Base-by-base conservation (phyloP, 2,113 vertebrate species). In the Cisticola juncidis region DNA sequence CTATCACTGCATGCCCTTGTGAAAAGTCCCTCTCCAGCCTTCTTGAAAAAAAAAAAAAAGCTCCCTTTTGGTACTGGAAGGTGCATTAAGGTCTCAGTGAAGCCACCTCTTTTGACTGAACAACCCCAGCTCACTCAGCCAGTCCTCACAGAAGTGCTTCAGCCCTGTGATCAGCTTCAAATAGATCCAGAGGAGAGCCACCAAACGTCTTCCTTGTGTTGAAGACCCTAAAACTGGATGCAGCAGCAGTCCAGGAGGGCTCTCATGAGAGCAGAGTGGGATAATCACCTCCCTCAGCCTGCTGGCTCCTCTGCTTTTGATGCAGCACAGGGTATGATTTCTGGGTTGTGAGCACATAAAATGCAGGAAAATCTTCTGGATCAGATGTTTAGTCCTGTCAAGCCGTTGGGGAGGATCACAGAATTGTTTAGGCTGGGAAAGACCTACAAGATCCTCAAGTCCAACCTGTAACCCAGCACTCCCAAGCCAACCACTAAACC, bases 21-120 rank as follows among this genome's bases (percentile, higher is more conserved):
- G 36, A 53, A 54, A 48, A 62, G 35, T 42, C 18, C 5, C 18
- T 76, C 14, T 61, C n/a, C 25, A 54, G 17, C 31, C 17, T 69
- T 61, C 40, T 35, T 69, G 47, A 54, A 54, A 44, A 44, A 15
- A 38, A 38, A 38, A 38, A 38, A 38, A 38, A 42, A 76, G 6
- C 21, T 12, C 7, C 11, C 3, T 54, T 48, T 33, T 0, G 0
- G 21, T 61, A 23, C 20, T 42, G 64, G 24, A 54, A 61, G 12
- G n/a, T 60, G 8, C 38, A 25, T 0, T 40, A 47, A 61, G 9
- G 25, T 54, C 29, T 68, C 21, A 2, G 3, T 66, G 40, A 69
- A 54, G 17, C 53, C 47, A 11, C 15, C 4, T 53, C n/a, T 40
- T 54, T 24, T 38, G 24, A 23, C 28, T 66, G 28, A 38, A 14